Evolutionary conservation across 2,113 vertebrate genomes (phyloP), one percentile per base, ranked within the genome.

Genomic region (Varanus salvator): DNA sequence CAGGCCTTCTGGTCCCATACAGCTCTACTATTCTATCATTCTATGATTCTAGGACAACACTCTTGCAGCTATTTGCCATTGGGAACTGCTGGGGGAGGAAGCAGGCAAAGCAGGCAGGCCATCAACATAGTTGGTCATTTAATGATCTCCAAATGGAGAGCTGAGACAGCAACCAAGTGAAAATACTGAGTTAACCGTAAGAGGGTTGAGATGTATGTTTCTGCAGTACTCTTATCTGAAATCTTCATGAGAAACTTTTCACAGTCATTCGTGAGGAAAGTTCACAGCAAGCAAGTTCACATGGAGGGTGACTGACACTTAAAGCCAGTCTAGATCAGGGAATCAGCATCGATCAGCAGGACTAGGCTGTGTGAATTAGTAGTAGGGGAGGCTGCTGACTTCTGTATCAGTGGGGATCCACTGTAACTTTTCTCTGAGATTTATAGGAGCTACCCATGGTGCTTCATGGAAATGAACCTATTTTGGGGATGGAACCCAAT

Each of bases 141-240:
- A 50, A 44, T 57, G 60, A 1, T 64, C n/a, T 34, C 80, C 48
- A 69, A 87, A 52, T 83, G 38, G 2, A 50, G 57, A 80, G 60
- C 44, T 69, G 64, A 80, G 34, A 7, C 19, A 68, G 44, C 48
- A 25, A n/a, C 54, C 9, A 72, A 74, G 52, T 64, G 44, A 7
- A 82, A 9, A 76, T 23, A 25, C 72, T n/a, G 8, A 71, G 23
- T 74, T 38, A 44, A 50, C 80, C 23, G 31, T 71, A 85, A 92
- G 15, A 29, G 84, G 44, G 4, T 6, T 78, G 0, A 64, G 86
- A 72, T 89, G 44, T 54, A 12, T 80, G 84, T 1, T 44, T 27
- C 3, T 0, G 8, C 25, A 0, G 0, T 82, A 23, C 21, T 0
- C 11, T 80, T 82, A 72, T 14, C 23, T 23, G 31, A 50, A 71